Evolutionary conservation across 1,140 invertebrate species (phyloP).

Genomic region (Achatina immaculata): DNA sequence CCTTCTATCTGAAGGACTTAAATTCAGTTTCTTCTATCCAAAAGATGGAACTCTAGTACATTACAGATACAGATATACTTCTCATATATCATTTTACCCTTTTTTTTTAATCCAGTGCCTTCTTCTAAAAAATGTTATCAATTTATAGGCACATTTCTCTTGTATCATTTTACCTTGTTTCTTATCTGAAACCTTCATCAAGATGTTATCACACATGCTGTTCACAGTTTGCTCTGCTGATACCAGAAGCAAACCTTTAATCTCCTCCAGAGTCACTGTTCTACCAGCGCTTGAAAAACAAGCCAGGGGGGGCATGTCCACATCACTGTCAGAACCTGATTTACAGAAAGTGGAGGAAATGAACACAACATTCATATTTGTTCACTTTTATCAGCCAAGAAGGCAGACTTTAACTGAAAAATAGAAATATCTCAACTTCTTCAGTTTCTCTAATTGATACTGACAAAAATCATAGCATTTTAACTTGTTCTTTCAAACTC

Average conservation of each 20-base stretch:
- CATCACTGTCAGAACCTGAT: constrained; percentile 41
- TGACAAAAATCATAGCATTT: too few species aligned
- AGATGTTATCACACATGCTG: constrained; percentile 63
- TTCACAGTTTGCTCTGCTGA: constrained; percentile 64
- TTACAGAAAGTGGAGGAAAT: not conserved
- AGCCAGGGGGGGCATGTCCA: constrained; percentile 33
- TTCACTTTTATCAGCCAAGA: too few species aligned
- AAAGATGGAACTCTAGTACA: too few species aligned
- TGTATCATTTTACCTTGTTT: constrained; percentile 46
- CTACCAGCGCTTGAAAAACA: constrained; percentile 56
- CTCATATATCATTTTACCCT: too few species aligned
- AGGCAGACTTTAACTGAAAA: too few species aligned
- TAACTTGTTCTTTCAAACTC: too few species aligned
- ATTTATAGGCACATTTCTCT: not conserved
- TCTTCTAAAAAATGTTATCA: not conserved
- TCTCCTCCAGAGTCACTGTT: constrained; percentile 53
- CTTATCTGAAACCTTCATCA: constrained; percentile 60
- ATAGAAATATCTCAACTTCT: too few species aligned
- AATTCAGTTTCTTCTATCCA: too few species aligned
- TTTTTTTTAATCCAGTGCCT: too few species aligned
- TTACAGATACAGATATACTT: too few species aligned
- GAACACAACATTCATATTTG: not conserved
- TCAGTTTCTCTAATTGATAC: too few species aligned
- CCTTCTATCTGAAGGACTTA: too few species aligned
- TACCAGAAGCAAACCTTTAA: constrained; percentile 63